A percentile compares a stretch with the other conserved stretches of the same genome.
Evolutionary conservation across 2,797 vertebrate genomes (phyloP).

Genomic region (Falco biarmicus): DNA sequence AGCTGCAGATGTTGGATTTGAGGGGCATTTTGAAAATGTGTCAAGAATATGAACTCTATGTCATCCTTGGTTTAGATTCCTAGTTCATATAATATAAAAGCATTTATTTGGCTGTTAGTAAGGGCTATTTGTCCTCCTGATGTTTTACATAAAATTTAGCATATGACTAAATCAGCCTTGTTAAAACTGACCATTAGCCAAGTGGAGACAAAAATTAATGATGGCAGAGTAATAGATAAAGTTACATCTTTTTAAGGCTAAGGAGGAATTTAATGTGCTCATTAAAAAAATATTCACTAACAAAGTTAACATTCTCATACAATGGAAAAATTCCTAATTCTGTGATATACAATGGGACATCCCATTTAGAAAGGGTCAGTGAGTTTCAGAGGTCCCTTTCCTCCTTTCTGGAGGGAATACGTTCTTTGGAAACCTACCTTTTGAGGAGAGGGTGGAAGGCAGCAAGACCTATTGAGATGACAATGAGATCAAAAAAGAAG

Average conservation of each 20-base stretch:
- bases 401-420: constrained; percentile 39
- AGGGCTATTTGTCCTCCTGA: not conserved
- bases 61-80: not conserved
- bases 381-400: constrained; percentile 57
- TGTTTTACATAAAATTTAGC: not conserved
- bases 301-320: constrained; percentile 42
- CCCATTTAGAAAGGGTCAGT: constrained; percentile 68
- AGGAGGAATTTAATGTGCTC: constrained; percentile 11
- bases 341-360: not conserved
- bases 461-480: constrained; percentile 65
- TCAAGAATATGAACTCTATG: not conserved
- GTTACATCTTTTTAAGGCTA: not conserved
- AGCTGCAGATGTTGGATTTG: not conserved
- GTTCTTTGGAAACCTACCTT: constrained; percentile 64
- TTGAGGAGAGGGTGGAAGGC: constrained; percentile 60
- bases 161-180: not conserved
- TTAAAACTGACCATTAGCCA: not conserved
- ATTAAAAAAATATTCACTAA: constrained; percentile 47
- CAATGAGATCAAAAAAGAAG: constrained; percentile 68
- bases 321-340: constrained; percentile 49
- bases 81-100: not conserved
- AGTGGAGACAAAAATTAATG: not conserved
- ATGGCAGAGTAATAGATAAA: not conserved
- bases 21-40: not conserved
- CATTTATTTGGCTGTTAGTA: not conserved